A percentile compares a stretch with the other conserved stretches of the same genome.
These are phyloP conservation scores for Drosophila buzzatii DNA, from an alignment of 2,888 invertebrate genomes.

Conservation along the genomic window DNA sequence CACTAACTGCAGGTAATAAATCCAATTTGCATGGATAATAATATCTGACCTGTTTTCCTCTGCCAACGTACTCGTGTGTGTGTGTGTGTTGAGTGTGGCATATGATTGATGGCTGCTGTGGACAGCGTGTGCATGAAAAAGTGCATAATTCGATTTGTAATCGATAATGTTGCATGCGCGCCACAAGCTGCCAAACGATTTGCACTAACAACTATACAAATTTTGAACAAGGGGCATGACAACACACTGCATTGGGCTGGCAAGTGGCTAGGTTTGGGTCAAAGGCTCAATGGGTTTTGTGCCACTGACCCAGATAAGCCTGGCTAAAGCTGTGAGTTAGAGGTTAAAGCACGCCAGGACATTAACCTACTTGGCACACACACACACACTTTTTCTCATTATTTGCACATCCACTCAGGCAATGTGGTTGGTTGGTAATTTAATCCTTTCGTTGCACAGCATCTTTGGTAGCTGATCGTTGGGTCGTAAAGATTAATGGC, in stretches of 20 bases:
- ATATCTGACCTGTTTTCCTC: constrained; percentile 2
- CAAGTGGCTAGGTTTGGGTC: constrained; percentile 45
- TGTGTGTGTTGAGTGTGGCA: too few relatives aligned
- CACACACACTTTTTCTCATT: constrained; percentile 22
- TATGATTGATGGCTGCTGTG: constrained; percentile 55
- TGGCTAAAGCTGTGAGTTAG: constrained; percentile 34
- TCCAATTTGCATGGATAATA: constrained; percentile 37
- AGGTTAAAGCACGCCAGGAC: constrained; percentile 77
- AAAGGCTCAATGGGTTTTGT: constrained; percentile 57
- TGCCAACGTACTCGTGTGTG: constrained; percentile 1
- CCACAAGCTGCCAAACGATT: constrained; percentile 22
- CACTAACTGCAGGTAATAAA: constrained; percentile 37
- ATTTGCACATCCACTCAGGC: constrained; percentile 36
- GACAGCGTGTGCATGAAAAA: constrained; percentile 26
- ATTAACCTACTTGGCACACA: constrained; percentile 62
- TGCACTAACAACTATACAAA: constrained; percentile 13
- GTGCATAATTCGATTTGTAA: constrained; percentile 68
- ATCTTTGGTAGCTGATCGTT: constrained; percentile 58
- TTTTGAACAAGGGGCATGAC: background rate
- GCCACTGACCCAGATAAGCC: constrained; percentile 70
- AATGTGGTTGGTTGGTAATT: constrained; percentile 58
- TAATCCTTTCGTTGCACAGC: constrained; percentile 67
- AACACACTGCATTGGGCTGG: constrained; percentile 19
- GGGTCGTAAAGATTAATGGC: constrained; percentile 46
- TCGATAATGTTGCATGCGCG: constrained; percentile 54